These are phyloP conservation scores for Euclidia mi DNA, from an alignment of 2,888 invertebrate species.

Conservation along the genomic window DNA sequence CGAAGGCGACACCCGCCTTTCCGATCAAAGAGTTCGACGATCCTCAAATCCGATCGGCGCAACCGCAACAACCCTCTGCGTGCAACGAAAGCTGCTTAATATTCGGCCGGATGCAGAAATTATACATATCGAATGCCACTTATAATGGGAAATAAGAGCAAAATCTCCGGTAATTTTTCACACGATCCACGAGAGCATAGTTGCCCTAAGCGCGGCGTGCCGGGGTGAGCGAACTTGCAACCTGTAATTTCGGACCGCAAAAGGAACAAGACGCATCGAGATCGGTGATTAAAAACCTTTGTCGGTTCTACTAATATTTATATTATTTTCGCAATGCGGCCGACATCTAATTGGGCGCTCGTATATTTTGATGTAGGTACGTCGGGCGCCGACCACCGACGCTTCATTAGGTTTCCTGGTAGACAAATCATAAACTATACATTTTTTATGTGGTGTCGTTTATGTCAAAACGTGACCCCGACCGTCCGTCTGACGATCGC, in stretches of 20 bases:
- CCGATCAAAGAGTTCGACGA: constrained; percentile 51
- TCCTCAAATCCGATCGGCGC: constrained; percentile 42
- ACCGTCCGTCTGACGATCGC: constrained; percentile 48
- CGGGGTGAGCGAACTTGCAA: constrained; percentile 88
- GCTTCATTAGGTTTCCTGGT: constrained; percentile 88
- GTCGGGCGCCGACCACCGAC: constrained; percentile 81
- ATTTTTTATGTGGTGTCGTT: constrained; percentile 79
- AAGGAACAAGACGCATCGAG: constrained; percentile 86
- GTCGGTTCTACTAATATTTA: constrained; percentile 91
- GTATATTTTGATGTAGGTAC: constrained; percentile 80
- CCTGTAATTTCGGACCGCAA: constrained; percentile 90
- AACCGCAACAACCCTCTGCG: constrained; percentile 54
- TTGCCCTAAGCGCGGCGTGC: constrained; percentile 86
- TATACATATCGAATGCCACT: constrained; percentile 85
- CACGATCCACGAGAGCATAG: constrained; percentile 87
- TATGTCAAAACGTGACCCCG: constrained; percentile 81
- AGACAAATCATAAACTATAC: constrained; percentile 82
- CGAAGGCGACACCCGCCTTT: constrained; percentile 41
- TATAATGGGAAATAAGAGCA: constrained; percentile 86
- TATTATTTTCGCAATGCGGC: constrained; percentile 87
- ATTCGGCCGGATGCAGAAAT: constrained; percentile 82
- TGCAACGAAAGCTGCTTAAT: constrained; percentile 58
- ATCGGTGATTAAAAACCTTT: constrained; percentile 90
- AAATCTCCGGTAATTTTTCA: constrained; percentile 87
- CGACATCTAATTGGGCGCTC: constrained; percentile 88